A percentile compares a stretch with the other conserved stretches of the same genome.
Conservation (phyloP, 2,888 invertebrate genomes). For the Rambutsinella grinnellia region DNA sequence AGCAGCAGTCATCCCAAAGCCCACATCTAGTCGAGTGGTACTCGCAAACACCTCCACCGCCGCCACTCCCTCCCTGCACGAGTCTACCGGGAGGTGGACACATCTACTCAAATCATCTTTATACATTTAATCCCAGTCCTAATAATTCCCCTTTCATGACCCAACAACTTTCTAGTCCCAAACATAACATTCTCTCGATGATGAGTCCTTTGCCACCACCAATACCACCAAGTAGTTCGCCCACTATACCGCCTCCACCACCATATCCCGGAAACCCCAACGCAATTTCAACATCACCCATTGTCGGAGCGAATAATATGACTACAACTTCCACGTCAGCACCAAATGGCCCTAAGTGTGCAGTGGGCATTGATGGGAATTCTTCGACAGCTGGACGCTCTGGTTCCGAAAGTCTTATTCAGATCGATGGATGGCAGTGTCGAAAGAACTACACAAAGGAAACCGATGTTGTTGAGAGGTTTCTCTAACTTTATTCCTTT, state of each 20-base stretch:
- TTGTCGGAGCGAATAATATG: slow-evolving; percentile 21
- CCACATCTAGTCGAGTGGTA: slow-evolving; percentile 65
- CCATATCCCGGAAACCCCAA: no score
- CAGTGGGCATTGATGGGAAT: slow-evolving; percentile 52
- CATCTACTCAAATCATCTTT: slow-evolving; percentile 65
- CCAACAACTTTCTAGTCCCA: slow-evolving; percentile 53
- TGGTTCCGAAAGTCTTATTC: slow-evolving; percentile 63
- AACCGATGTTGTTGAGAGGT: slow-evolving; percentile 64
- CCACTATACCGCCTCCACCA: slow-evolving; percentile 36
- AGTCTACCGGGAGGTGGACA: slow-evolving; percentile 53
- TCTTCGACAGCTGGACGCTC: slow-evolving; percentile 59
- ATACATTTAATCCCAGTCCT: slow-evolving; percentile 61
- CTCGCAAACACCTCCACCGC: slow-evolving; percentile 46
- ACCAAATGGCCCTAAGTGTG: slow-evolving; percentile 47
- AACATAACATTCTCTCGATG: slow-evolving; percentile 46
- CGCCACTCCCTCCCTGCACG: slow-evolving; percentile 20
- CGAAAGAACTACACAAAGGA: slow-evolving; percentile 64
- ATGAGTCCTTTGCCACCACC: slow-evolving; percentile 41
- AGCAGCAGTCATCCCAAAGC: slow-evolving; percentile 36
- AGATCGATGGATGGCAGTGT: slow-evolving; percentile 66
- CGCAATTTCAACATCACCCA: no score
- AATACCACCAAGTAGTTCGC: slow-evolving; percentile 23
- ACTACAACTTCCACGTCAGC: slow-evolving; percentile 22
- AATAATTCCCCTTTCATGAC: slow-evolving; percentile 36
- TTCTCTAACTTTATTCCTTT: slow-evolving; percentile 57